Conservation (phyloP, 2,113 vertebrate genomes). For the Pteropus alecto region DNA sequence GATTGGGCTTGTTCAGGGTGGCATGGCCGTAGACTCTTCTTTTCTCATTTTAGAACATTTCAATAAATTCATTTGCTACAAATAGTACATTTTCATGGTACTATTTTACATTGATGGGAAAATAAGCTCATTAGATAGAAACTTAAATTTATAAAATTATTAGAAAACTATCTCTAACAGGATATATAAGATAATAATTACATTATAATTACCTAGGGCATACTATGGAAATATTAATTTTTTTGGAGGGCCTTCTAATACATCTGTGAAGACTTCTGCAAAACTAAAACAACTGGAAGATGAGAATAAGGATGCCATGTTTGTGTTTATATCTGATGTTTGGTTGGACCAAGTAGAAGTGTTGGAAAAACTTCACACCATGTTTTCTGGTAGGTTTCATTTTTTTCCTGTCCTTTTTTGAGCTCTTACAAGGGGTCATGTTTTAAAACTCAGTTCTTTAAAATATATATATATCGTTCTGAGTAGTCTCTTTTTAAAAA, state of each 20-base stretch:
- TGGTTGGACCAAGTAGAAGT: conserved; percentile 97
- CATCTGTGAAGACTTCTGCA: conserved; percentile 91
- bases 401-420: background rate
- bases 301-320: conserved; percentile 97
- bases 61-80: conserved; percentile 7
- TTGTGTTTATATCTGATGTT: conserved; percentile 94
- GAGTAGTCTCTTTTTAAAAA: background rate
- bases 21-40: background rate
- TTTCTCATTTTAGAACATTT: background rate
- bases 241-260: conserved; percentile 94
- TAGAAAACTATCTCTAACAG: background rate
- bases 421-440: background rate
- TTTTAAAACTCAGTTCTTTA: conserved; percentile 34
- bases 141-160: conserved; percentile 14
- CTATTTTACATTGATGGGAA: background rate
- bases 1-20: too few relatives aligned
- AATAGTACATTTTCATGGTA: conserved; percentile 1
- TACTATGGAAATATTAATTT: conserved; percentile 97
- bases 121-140: background rate
- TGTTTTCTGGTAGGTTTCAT: conserved; percentile 92
- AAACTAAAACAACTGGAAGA: conserved; percentile 95
- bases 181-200: conserved; percentile 16
- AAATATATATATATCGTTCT: background rate
- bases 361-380: conserved; percentile 92
- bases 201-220: conserved; percentile 83